phyloP scores from a whole-genome alignment of 2,888 invertebrate species.

The Priocnemis perturbator region DNA sequence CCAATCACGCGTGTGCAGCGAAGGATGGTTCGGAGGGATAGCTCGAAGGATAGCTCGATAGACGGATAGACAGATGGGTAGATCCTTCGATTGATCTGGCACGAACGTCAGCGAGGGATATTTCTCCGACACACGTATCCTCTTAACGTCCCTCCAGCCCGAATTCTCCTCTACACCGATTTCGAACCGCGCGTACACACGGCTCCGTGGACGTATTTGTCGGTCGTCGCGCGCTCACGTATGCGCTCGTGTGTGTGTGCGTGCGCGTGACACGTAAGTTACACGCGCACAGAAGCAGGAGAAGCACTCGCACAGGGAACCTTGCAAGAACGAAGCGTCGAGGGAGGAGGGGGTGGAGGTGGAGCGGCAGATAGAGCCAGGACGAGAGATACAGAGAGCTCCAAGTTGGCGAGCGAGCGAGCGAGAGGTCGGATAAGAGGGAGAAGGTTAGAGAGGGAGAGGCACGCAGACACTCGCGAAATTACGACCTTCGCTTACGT shows the following conservation, averaged over 20 bases:
- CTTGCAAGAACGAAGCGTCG: constrained; percentile 42
- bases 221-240: background rate
- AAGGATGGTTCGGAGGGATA: no score
- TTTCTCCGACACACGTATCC: constrained; percentile 55
- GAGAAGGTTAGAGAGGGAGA: constrained; percentile 28
- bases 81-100: constrained; percentile 53
- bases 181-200: constrained; percentile 23
- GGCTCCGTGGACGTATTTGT: constrained; percentile 32
- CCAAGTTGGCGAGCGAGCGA: constrained; percentile 31
- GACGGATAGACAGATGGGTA: no score
- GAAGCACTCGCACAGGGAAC: constrained; percentile 29
- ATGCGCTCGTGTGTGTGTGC: constrained; percentile 13
- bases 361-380: background rate
- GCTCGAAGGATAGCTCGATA: no score
- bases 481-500: constrained; percentile 68
- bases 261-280: constrained; percentile 12
- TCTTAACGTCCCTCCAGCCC: constrained; percentile 54
- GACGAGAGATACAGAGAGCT: constrained; percentile 8
- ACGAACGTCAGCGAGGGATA: constrained; percentile 54
- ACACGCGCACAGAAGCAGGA: constrained; percentile 23
- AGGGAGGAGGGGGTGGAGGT: constrained; percentile 32
- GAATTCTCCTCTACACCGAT: constrained; percentile 40
- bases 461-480: constrained; percentile 67
- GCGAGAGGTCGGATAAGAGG: constrained; percentile 28
- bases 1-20: no score